A percentile compares a stretch with the other conserved stretches of the same genome.
phyloP scores from a whole-genome alignment of 2,797 vertebrate species.

The Lagorchestes hirsutus region DNA sequence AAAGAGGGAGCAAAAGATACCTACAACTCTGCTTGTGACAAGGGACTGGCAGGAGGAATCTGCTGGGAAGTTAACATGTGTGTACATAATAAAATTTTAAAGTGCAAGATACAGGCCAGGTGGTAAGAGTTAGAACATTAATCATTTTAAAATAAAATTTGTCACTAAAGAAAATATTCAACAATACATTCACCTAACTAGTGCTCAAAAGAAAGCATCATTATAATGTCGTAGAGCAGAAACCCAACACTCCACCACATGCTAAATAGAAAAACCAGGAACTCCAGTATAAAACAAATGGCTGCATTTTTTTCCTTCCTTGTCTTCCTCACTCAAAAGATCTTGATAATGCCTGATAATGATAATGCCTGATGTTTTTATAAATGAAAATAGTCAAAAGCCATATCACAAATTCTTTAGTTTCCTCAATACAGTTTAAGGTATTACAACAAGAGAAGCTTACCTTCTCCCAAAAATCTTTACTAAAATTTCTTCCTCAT shows the following conservation, averaged over 20 bases:
- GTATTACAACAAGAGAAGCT: not conserved
- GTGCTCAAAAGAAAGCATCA: constrained; percentile 18
- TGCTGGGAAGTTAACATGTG: not conserved
- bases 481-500: constrained; percentile 47
- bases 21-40: constrained; percentile 54
- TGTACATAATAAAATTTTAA: not conserved
- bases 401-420: constrained; percentile 59
- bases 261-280: not conserved
- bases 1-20: constrained; percentile 51
- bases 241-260: not conserved
- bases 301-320: not conserved
- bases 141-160: not conserved
- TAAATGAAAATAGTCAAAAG: constrained; percentile 59
- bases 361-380: not conserved
- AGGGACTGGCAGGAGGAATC: constrained; percentile 42
- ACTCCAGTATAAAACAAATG: not conserved
- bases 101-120: not conserved
- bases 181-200: not conserved
- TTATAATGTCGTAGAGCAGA: constrained; percentile 19
- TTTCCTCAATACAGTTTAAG: constrained; percentile 59
- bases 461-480: constrained; percentile 5
- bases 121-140: not conserved
- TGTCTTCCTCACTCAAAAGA: constrained; percentile 47
- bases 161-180: not conserved
- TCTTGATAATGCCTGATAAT: not conserved